Conservation (phyloP, 2,888 invertebrate genomes). For the Axea sp. region DNA sequence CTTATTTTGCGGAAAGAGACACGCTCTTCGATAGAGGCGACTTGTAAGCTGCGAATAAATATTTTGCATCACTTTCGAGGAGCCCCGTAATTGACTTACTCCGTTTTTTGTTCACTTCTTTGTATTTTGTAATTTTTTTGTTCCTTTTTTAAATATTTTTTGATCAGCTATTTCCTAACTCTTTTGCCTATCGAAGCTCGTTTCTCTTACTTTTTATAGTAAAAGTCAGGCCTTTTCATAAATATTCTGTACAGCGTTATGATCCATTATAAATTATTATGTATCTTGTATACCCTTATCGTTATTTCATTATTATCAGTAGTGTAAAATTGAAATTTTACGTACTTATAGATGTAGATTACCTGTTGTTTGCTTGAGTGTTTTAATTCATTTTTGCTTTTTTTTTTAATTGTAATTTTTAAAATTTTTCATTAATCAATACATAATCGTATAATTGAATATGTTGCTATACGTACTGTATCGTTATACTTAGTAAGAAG, state of each 20-base stretch:
- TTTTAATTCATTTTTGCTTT: slow-evolving; percentile 67
- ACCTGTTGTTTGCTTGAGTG: slow-evolving; percentile 70
- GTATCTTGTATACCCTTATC: slow-evolving; percentile 77
- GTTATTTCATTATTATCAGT: slow-evolving; percentile 79
- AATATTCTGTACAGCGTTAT: slow-evolving; percentile 79
- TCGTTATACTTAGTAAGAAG: slow-evolving; percentile 79
- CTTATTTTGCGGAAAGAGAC: slow-evolving; percentile 72
- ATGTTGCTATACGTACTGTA: slow-evolving; percentile 78
- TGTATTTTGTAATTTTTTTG: slow-evolving; percentile 41
- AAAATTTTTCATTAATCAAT: slow-evolving; percentile 70
- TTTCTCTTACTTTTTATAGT: slow-evolving; percentile 71
- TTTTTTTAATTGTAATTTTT: slow-evolving; percentile 50
- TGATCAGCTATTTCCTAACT: slow-evolving; percentile 50
- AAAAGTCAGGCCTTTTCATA: slow-evolving; percentile 77
- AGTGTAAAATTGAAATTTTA: slow-evolving; percentile 79
- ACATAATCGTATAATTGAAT: slow-evolving; percentile 77
- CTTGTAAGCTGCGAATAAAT: slow-evolving; percentile 59
- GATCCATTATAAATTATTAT: slow-evolving; percentile 78
- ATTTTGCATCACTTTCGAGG: slow-evolving; percentile 60
- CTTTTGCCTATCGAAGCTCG: slow-evolving; percentile 66
- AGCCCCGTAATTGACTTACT: slow-evolving; percentile 62
- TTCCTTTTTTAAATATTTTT: slow-evolving; percentile 34
- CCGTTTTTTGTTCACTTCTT: slow-evolving; percentile 49
- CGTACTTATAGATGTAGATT: slow-evolving; percentile 77
- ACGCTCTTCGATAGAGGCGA: slow-evolving; percentile 68